Evolutionary conservation across 2,797 vertebrate species (phyloP).

Genomic region (Pseudotriccus pelzelni): DNA sequence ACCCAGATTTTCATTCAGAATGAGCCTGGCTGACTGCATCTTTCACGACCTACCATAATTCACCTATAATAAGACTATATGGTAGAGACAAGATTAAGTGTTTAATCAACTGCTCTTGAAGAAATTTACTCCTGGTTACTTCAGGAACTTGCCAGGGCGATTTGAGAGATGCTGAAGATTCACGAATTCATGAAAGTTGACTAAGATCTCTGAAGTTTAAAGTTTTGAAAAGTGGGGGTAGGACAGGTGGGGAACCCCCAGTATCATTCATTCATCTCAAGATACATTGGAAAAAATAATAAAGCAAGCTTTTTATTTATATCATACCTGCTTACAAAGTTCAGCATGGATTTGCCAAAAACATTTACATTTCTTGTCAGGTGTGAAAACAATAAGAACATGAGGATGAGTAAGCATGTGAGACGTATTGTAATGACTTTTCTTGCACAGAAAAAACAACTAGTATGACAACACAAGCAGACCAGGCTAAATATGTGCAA

Average conservation of each 20-base stretch:
- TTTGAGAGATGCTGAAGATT: neutral
- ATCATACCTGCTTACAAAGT: neutral
- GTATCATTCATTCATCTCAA: neutral
- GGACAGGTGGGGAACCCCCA: neutral
- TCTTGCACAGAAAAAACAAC: neutral
- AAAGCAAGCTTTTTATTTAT: neutral
- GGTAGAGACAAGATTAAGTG: neutral
- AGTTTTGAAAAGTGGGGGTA: neutral
- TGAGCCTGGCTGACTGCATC: neutral
- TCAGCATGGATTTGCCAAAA: neutral
- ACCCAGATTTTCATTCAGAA: neutral
- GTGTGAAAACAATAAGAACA: neutral
- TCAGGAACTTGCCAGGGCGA: neutral
- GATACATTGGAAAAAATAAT: neutral
- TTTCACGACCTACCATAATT: neutral
- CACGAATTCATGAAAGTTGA: neutral
- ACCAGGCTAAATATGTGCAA: neutral
- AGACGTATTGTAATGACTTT: neutral
- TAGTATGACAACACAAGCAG: neutral
- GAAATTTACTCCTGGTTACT: neutral
- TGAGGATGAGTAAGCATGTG: neutral
- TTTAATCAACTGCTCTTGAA: neutral
- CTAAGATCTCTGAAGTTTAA: neutral
- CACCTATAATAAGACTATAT: neutral
- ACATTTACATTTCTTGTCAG: neutral